Evolutionary conservation across 2,888 invertebrate species (phyloP).

Genomic region (Allacma fusca): DNA sequence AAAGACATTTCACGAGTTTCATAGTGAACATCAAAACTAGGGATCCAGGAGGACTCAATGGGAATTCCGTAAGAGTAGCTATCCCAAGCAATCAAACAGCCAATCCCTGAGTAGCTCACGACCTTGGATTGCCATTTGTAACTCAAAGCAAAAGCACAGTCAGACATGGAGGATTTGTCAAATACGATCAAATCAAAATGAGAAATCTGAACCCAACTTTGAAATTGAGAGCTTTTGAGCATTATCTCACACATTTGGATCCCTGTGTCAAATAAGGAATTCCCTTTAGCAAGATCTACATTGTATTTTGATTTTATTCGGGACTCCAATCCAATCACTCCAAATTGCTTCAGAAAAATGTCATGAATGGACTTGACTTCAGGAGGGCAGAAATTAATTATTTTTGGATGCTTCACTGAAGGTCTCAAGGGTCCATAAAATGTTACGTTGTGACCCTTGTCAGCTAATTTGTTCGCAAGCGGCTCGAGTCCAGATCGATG

Average conservation of each 20-base stretch:
- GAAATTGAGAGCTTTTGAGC: background rate
- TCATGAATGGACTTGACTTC: background rate
- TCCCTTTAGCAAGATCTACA: background rate
- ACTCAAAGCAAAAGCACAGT: conserved; percentile 6
- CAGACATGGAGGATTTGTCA: background rate
- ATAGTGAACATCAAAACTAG: background rate
- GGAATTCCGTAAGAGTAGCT: conserved; percentile 17
- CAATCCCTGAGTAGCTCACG: conserved; percentile 10
- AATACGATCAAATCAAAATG: conserved; percentile 10
- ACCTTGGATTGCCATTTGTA: conserved; percentile 16
- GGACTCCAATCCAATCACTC: background rate
- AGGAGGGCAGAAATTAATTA: background rate
- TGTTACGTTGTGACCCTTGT: conserved; percentile 3
- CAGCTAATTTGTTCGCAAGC: background rate
- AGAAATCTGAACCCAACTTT: background rate
- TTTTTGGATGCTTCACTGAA: background rate
- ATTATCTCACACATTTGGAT: background rate
- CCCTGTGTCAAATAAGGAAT: background rate
- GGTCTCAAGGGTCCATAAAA: background rate
- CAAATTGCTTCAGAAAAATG: background rate
- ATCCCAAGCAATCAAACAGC: background rate
- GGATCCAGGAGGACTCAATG: conserved; percentile 9
- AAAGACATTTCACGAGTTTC: background rate
- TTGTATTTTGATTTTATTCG: background rate
- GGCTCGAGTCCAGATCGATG: background rate